phyloP scores from a whole-genome alignment of 2,888 invertebrate species.

The Brachylomia viminalis region DNA sequence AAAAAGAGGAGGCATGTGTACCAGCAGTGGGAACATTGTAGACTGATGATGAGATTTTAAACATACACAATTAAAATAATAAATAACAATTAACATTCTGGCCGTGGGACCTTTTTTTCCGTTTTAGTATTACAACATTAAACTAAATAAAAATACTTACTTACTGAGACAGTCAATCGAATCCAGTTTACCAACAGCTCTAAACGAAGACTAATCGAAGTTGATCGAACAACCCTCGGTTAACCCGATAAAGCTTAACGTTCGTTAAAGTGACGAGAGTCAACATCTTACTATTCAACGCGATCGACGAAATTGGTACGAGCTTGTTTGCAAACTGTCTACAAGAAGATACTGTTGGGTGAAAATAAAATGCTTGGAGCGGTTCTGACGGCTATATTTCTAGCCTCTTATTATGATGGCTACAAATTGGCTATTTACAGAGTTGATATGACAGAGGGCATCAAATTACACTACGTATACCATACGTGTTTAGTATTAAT shows the following conservation, averaged over 20 bases:
- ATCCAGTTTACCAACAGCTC: background rate
- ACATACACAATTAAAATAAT: no score
- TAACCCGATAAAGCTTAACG: conserved; percentile 27
- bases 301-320: conserved; percentile 44
- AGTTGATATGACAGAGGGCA: no score
- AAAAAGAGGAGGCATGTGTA: no score
- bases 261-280: conserved; percentile 43
- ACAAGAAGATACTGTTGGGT: conserved; percentile 10
- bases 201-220: conserved; percentile 33
- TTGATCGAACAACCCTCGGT: conserved; percentile 23
- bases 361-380: conserved; percentile 32
- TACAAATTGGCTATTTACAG: no score
- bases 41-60: no score
- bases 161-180: background rate
- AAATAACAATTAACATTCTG: no score
- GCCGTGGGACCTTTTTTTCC: no score
- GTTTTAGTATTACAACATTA: no score
- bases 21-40: no score
- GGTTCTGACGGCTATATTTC: background rate
- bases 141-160: no score
- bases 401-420: background rate
- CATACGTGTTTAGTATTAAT: no score
- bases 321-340: conserved; percentile 53
- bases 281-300: conserved; percentile 57
- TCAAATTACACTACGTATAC: no score